These are phyloP conservation scores for Hirtodrosophila alboralis DNA, from an alignment of 2,888 invertebrate species.

Conservation along the genomic window DNA sequence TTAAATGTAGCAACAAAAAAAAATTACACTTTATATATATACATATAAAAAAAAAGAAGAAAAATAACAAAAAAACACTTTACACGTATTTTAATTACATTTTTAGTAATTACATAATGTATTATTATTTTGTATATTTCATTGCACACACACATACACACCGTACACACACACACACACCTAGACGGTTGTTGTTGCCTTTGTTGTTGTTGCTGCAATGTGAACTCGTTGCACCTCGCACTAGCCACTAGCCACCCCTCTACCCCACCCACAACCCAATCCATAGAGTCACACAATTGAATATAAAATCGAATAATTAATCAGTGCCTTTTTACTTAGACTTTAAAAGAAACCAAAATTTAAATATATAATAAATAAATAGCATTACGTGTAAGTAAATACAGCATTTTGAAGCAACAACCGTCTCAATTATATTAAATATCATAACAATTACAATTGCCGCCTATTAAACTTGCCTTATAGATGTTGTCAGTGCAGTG, in stretches of 20 bases:
- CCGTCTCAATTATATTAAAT: slow-evolving; percentile 45
- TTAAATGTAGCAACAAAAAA: slow-evolving; percentile 56
- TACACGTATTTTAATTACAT: slow-evolving; percentile 70
- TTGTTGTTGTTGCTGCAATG: slow-evolving; percentile 47
- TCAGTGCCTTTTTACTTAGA: slow-evolving; percentile 76
- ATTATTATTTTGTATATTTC: slow-evolving; percentile 71
- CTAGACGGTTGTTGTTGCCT: slow-evolving; percentile 60
- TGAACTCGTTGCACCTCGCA: slow-evolving; percentile 75
- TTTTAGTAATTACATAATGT: slow-evolving; percentile 75
- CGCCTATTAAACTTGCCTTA: slow-evolving; percentile 70
- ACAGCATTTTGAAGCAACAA: slow-evolving; percentile 49
- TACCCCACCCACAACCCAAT: slow-evolving; percentile 7
- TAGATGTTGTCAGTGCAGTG: slow-evolving; percentile 41
- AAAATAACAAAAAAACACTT: slow-evolving; percentile 17
- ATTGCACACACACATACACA: slow-evolving; percentile 44
- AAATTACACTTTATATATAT: slow-evolving; percentile 39
- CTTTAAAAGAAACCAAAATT: slow-evolving; percentile 54
- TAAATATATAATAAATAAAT: slow-evolving; percentile 42
- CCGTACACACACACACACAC: slow-evolving; percentile 13
- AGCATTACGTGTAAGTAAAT: slow-evolving; percentile 37
- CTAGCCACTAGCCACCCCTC: slow-evolving; percentile 13
- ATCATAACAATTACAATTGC: slow-evolving; percentile 46
- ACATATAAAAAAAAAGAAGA: slow-evolving; percentile 23
- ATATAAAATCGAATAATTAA: slow-evolving; percentile 43
- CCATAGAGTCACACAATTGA: slow-evolving; percentile 24